phyloP scores from a whole-genome alignment of 2,888 invertebrate genomes.

The Aphidoletes aphidimyza region DNA sequence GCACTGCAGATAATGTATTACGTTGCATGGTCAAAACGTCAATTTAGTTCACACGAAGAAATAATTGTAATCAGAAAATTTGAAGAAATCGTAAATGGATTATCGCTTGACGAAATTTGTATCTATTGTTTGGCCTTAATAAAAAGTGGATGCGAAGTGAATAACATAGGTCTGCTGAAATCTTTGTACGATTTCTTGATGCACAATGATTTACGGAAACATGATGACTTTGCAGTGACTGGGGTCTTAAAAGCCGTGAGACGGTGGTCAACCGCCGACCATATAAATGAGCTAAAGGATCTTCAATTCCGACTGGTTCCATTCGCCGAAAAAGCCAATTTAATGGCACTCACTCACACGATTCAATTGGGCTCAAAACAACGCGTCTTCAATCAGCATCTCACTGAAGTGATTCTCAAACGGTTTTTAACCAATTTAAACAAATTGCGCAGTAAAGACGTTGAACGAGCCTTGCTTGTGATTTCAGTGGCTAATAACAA shows the following conservation, averaged over 20 bases:
- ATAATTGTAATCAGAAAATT: neutral
- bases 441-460: slow-evolving; percentile 14
- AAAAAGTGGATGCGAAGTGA: neutral
- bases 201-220: neutral
- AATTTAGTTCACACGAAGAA: neutral
- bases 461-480: neutral
- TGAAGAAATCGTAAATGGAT: neutral
- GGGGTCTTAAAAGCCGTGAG: neutral
- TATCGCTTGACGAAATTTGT: neutral
- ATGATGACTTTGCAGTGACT: neutral
- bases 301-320: neutral
- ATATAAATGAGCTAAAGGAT: neutral
- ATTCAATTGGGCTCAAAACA: slow-evolving; percentile 3
- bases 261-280: neutral
- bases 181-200: neutral
- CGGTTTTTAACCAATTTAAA: neutral
- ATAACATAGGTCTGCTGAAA: neutral
- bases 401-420: neutral
- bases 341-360: neutral
- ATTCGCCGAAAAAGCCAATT: neutral
- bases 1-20: slow-evolving; percentile 18
- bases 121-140: neutral
- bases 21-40: neutral
- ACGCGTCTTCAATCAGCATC: neutral
- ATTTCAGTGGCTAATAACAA: neutral